Evolutionary conservation across 2,888 invertebrate species (phyloP), one percentile per base, ranked within the genome.

Genomic region (Leptopilina myrica): DNA sequence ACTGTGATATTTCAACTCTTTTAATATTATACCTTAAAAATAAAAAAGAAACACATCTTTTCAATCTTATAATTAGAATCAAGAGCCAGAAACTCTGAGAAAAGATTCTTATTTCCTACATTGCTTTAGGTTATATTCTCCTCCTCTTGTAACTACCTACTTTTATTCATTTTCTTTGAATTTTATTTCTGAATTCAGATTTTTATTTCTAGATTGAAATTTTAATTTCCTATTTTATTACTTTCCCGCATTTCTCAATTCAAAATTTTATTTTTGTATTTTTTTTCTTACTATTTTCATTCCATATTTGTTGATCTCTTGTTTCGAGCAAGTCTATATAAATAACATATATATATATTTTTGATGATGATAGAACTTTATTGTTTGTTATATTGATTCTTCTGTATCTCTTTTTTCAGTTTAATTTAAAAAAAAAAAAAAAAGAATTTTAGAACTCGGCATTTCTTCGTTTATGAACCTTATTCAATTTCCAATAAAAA

Each of bases 1-100:
- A 69, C 67, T 69, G 67, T 69, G 49, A 69, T 69, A 67, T 69
- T 69, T 69, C 20, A 46, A 11, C 65, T 66, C 26, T 69, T 49
- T 49, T 49, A 69, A 46, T 20, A 20, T 59, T 15, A 14, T 20
- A 49, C 20, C 5, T 43, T 7, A 5, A 43, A 43, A 62, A 20
- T 20, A 5, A 15, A 62, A 20, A 20, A 20, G 5, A 20, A 20
- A 62, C 5, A 62, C 9, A 20, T 20, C 62, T 46, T 33, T 40
- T 33, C 8, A 26, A 75, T 12, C 11, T 33, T 75, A 9, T 26
- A 49, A 20, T 49, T 69, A 20, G 56, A 73, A 56, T 56, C 67
- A 11, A 15, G 11, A 67, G 43, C 43, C 15, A 49, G n/a, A 43
- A 43, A 43, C 43, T 43, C 7, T 5, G 49, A 49, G 11, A 67